Evolutionary conservation across 2,113 vertebrate species (phyloP), one percentile per base, ranked within the genome.

Genomic region (Paedocypris sp.): DNA sequence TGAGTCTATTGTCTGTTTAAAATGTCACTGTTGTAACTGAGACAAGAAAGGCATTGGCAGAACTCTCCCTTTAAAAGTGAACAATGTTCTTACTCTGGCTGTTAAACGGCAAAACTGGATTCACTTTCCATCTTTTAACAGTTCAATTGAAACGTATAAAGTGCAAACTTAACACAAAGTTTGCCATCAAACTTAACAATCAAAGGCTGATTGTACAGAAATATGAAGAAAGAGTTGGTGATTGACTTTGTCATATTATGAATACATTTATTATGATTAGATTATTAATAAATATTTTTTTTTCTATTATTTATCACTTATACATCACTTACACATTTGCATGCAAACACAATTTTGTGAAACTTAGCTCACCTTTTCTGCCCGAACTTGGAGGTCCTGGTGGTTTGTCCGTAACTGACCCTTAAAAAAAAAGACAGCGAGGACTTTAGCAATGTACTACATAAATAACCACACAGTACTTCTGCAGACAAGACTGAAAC

Each of bases 331-430:
- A 53, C 35, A 59, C 33, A 60, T 11, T 59, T 20, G 41, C 31
- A 54, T 23, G 22, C 33, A 35, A 60, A 63, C 20, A 1, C 43
- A 64, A 50, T 38, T 19, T 66, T 86, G 53, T 68, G 75, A 86
- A 87, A 84, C 88, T 88, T 77, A 75, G 83, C 93, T 98, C 91
- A 98, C 95, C 95, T 94, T 92, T 98, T 88, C 86, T 89, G 65
- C 92, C 93, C 0, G 94, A 90, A 79, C 88, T 94, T 69, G 89
- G 85, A 64, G 91, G 90, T 80, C 88, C 91, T 7, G 85, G 82
- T 35, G 94, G 92, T 73, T 90, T 94, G 73, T 98, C 95, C 4
- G 95, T 98, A 77, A 93, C 92, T 71, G 93, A 93, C 83, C 92
- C 95, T 98, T 85, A 45, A 73, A 62, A 66, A 51, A 56, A 28